Percentiles rank a stretch among this genome's conserved stretches.
phyloP scores from a whole-genome alignment of 1,140 invertebrate genomes.

The Anoplophora glabripennis region DNA sequence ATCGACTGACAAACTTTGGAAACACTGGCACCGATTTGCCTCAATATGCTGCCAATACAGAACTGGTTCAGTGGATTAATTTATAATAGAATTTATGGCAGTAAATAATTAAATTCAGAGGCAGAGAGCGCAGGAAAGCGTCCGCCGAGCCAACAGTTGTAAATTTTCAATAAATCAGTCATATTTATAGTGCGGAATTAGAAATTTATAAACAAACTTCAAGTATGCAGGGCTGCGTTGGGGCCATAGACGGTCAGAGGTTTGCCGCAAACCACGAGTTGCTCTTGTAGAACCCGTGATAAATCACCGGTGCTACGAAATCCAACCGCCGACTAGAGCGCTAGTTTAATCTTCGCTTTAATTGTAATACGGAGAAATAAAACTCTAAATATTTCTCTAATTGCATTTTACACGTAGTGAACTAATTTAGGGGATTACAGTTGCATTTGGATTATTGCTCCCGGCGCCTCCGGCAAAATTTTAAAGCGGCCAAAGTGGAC shows the following conservation, averaged over 20 bases:
- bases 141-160: not conserved
- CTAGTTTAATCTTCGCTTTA: constrained; percentile 25
- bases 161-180: constrained; percentile 21
- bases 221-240: not conserved
- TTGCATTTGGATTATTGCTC: too few species aligned
- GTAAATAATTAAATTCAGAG: constrained; percentile 21
- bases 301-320: constrained; percentile 26
- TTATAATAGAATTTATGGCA: constrained; percentile 13
- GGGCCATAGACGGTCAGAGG: constrained; percentile 26
- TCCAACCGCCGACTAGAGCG: constrained; percentile 25
- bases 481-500: too few species aligned
- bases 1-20: too few species aligned
- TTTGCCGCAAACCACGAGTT: constrained; percentile 30
- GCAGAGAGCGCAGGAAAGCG: constrained; percentile 1
- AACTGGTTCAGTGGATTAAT: too few species aligned
- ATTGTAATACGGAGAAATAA: constrained; percentile 15
- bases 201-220: not conserved
- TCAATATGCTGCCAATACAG: too few species aligned
- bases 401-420: constrained; percentile 10
- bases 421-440: too few species aligned
- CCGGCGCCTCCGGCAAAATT: too few species aligned
- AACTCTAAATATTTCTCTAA: constrained; percentile 10
- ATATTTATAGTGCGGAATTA: constrained; percentile 15
- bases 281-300: constrained; percentile 24
- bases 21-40: too few species aligned